phyloP scores from a whole-genome alignment of 2,113 vertebrate species.

The Butastur rufipennis region DNA sequence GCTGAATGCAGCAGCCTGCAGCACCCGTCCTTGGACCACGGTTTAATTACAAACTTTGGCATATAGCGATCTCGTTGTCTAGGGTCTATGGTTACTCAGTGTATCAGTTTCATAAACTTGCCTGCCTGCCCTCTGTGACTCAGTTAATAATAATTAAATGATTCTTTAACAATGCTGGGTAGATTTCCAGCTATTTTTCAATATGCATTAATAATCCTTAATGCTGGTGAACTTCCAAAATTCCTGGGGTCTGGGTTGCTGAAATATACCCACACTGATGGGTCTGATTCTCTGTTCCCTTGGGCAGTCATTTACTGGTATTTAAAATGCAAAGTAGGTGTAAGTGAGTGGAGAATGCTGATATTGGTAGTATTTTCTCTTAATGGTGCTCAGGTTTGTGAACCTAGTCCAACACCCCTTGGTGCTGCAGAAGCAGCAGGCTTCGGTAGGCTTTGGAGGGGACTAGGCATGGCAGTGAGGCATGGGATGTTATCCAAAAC shows the following conservation, averaged over 20 bases:
- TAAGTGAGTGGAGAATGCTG: constrained; percentile 24
- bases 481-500: neutral
- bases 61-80: neutral
- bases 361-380: constrained; percentile 46
- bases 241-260: constrained; percentile 43
- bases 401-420: constrained; percentile 43
- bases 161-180: constrained; percentile 41
- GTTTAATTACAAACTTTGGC: constrained; percentile 31
- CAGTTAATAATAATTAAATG: constrained; percentile 62
- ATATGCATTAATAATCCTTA: constrained; percentile 33
- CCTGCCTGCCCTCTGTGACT: constrained; percentile 45
- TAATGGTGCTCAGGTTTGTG: constrained; percentile 25
- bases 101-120: constrained; percentile 27
- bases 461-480: neutral
- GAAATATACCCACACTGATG: constrained; percentile 9
- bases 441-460: neutral
- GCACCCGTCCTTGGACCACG: neutral
- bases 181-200: constrained; percentile 56
- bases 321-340: constrained; percentile 49
- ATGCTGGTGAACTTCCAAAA: constrained; percentile 30
- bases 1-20: constrained; percentile 2
- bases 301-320: constrained; percentile 36
- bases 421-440: constrained; percentile 17
- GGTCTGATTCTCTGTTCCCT: constrained; percentile 44
- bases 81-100: neutral